Percentiles rank a stretch among this genome's conserved stretches.
These are phyloP conservation scores for Drosophila prosaltans DNA, from an alignment of 1,140 invertebrate species.

Conservation along the genomic window DNA sequence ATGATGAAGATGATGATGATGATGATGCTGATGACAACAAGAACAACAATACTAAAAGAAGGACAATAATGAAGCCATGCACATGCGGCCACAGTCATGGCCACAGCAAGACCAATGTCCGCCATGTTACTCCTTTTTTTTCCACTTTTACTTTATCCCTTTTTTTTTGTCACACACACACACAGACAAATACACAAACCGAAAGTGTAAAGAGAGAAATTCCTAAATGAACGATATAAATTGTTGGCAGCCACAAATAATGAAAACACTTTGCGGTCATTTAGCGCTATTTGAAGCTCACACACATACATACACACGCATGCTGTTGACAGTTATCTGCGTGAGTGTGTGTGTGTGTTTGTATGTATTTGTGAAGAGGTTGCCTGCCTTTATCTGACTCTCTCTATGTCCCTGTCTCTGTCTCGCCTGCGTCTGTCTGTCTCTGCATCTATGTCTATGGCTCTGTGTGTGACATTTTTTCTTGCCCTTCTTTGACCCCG, in stretches of 20 bases:
- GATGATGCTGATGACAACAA: slow-evolving; percentile 10
- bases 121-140: slow-evolving; percentile 36
- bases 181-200: slow-evolving; percentile 13
- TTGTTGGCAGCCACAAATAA: slow-evolving; percentile 81
- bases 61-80: slow-evolving; percentile 69
- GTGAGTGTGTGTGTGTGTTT: slow-evolving; percentile 28
- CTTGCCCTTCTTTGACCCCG: slow-evolving; percentile 44
- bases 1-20: slow-evolving; percentile 32
- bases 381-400: slow-evolving; percentile 12
- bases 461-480: slow-evolving; percentile 76
- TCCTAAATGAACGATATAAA: slow-evolving; percentile 82
- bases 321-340: slow-evolving; percentile 62
- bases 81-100: slow-evolving; percentile 63
- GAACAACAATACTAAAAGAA: slow-evolving; percentile 1
- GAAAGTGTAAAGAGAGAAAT: slow-evolving; percentile 70
- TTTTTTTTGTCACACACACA: slow-evolving; percentile 28
- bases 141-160: slow-evolving; percentile 24
- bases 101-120: slow-evolving; percentile 61
- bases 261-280: slow-evolving; percentile 81
- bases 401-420: slow-evolving; percentile 18
- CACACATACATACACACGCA: slow-evolving; percentile 36
- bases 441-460: slow-evolving; percentile 17
- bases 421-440: slow-evolving; percentile 5
- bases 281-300: slow-evolving; percentile 76
- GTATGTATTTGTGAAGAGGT: slow-evolving; percentile 30